phyloP scores from a whole-genome alignment of 2,888 invertebrate species.

The Lypha dubia region DNA sequence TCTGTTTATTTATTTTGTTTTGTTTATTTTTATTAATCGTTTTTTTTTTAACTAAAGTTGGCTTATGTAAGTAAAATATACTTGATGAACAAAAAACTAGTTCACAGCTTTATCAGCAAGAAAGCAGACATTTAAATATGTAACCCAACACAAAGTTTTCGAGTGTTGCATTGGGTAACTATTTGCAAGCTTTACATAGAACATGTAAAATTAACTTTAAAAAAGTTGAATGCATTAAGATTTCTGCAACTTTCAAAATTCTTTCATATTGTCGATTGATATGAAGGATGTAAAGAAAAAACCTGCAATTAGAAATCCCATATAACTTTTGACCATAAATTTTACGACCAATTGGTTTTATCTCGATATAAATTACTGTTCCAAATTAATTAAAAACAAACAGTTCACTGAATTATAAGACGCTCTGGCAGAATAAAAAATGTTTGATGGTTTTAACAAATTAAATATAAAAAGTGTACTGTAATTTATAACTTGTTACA shows the following conservation, averaged over 20 bases:
- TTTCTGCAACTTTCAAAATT: too few species aligned
- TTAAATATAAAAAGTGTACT: background rate
- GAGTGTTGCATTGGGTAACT: background rate
- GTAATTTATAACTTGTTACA: conserved; percentile 8
- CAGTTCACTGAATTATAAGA: too few species aligned
- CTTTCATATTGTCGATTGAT: too few species aligned
- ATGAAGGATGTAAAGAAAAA: too few species aligned
- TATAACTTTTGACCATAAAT: too few species aligned
- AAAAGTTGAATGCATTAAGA: too few species aligned
- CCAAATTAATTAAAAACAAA: too few species aligned
- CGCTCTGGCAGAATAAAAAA: background rate
- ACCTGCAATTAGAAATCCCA: too few species aligned
- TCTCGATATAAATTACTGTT: too few species aligned
- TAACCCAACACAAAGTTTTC: background rate
- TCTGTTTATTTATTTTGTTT: background rate
- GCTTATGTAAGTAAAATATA: background rate
- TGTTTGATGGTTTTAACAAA: background rate
- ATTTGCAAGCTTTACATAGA: background rate
- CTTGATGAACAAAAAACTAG: background rate
- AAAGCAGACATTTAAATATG: background rate
- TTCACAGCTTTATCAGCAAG: background rate
- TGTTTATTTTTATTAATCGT: background rate
- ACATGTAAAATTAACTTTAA: too few species aligned
- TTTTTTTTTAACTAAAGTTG: background rate
- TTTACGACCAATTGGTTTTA: too few species aligned